Conservation (phyloP, 2,113 vertebrate species). For the Microtus richardsoni region DNA sequence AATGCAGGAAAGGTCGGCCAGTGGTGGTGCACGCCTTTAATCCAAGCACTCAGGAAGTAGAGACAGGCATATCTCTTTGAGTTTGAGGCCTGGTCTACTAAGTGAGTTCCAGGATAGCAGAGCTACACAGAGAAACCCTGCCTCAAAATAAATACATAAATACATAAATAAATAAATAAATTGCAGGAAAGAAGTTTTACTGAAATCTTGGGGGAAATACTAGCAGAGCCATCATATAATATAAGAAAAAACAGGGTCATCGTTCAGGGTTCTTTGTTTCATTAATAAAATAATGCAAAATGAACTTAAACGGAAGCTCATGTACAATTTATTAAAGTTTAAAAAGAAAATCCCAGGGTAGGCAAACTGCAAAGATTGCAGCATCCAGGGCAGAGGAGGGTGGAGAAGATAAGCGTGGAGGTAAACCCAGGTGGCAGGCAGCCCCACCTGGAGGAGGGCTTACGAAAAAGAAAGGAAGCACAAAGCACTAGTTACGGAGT, state of each 20-base stretch:
- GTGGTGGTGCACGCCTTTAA: neutral
- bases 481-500: neutral
- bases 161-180: neutral
- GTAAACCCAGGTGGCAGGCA: neutral
- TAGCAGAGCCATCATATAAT: neutral
- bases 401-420: neutral
- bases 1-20: neutral
- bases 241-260: neutral
- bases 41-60: neutral
- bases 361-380: neutral
- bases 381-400: neutral
- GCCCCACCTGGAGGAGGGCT: neutral
- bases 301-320: neutral
- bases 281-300: neutral
- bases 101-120: neutral
- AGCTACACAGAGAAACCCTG: neutral
- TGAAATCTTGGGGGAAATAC: neutral
- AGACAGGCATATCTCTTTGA: neutral
- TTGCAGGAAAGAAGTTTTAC: neutral
- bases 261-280: neutral
- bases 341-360: neutral
- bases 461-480: neutral
- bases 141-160: neutral
- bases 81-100: neutral
- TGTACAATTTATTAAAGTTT: neutral